Percentiles rank a stretch among this genome's conserved stretches.
Conservation (phyloP, 64 coral and sea anemone species). For the Trachythela sp. region DNA sequence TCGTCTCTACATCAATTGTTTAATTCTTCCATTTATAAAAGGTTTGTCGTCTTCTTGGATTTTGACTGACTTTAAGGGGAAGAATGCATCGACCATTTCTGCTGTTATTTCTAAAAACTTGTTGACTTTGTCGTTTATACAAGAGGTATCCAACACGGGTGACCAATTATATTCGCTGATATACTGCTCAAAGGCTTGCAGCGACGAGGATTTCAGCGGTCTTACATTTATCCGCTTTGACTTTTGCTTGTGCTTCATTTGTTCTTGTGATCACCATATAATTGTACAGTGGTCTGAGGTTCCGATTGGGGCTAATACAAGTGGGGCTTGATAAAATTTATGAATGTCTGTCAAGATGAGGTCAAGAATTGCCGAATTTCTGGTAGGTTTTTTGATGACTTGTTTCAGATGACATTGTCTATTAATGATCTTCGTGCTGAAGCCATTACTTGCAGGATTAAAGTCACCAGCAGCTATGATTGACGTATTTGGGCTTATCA, state of each 20-base stretch:
- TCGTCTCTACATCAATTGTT: background rate
- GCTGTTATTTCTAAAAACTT: background rate
- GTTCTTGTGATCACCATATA: background rate
- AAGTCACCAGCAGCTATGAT: background rate
- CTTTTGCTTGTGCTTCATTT: background rate
- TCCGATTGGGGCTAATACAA: background rate
- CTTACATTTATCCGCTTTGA: background rate
- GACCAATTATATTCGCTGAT: slow-evolving; percentile 7
- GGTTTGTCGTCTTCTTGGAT: background rate
- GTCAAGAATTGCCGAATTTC: background rate
- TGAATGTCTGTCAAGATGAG: background rate
- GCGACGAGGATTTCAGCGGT: background rate
- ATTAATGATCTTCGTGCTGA: background rate
- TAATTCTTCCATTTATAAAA: slow-evolving; percentile 5
- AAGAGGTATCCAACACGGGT: background rate
- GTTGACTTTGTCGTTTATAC: background rate
- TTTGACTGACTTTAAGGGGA: background rate
- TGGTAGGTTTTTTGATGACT: background rate
- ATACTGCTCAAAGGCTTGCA: background rate
- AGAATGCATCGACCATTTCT: background rate
- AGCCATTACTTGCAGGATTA: background rate
- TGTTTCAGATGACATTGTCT: background rate
- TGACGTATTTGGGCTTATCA: background rate
- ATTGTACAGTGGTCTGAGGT: background rate
- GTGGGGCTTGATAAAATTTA: background rate